Conservation (phyloP, 2,888 invertebrate species). For the Nemotelus nigrinus region DNA sequence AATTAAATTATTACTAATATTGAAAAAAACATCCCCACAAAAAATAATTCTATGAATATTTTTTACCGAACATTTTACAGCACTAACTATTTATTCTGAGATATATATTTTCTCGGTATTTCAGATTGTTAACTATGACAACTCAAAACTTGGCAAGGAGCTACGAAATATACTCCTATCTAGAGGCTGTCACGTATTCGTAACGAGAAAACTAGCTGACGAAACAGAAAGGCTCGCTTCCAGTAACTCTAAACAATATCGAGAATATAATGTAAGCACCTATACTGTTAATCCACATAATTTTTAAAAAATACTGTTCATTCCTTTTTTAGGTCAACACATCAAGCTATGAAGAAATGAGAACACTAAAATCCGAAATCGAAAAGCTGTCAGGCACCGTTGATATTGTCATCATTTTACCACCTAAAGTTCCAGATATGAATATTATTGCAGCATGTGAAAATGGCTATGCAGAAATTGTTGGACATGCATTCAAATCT, state of each 20-base stretch:
- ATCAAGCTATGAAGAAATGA: constrained; percentile 59
- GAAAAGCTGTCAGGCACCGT: constrained; percentile 63
- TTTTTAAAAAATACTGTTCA: neutral
- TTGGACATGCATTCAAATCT: constrained; percentile 65
- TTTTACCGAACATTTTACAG: neutral
- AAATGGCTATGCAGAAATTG: constrained; percentile 60
- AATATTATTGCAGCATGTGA: constrained; percentile 58
- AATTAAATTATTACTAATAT: no score
- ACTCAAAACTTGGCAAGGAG: neutral
- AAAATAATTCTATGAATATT: neutral
- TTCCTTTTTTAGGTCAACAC: constrained; percentile 15
- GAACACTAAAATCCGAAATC: constrained; percentile 60
- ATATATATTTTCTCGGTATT: neutral
- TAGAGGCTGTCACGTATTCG: neutral
- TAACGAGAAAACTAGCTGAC: neutral
- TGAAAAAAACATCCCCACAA: neutral
- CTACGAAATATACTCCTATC: neutral
- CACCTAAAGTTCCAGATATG: constrained; percentile 61
- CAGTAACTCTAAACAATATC: neutral
- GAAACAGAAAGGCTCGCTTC: neutral
- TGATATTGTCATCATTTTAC: constrained; percentile 65
- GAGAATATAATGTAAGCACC: constrained; percentile 6
- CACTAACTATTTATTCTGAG: neutral
- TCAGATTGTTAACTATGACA: constrained; percentile 13
- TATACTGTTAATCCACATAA: neutral